These are phyloP conservation scores for Meganola albula DNA, from an alignment of 2,888 invertebrate genomes.

Conservation along the genomic window DNA sequence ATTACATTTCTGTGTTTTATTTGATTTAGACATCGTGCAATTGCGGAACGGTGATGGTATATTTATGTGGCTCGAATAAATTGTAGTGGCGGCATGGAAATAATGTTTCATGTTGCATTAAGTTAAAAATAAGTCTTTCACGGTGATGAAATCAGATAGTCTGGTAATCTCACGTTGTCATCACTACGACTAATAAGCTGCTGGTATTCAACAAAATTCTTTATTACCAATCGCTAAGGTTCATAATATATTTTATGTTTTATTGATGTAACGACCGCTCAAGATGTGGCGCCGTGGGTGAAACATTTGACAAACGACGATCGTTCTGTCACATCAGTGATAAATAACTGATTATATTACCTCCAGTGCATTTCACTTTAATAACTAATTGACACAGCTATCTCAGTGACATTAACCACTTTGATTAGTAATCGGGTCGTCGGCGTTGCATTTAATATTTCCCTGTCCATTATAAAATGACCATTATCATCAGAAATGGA, in stretches of 20 bases:
- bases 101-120: slow-evolving; percentile 36
- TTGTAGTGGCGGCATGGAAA: slow-evolving; percentile 24
- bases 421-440: slow-evolving; percentile 40
- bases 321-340: slow-evolving; percentile 67
- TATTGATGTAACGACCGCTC: slow-evolving; percentile 56
- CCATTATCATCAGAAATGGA: slow-evolving; percentile 48
- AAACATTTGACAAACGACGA: slow-evolving; percentile 72
- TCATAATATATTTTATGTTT: slow-evolving; percentile 36
- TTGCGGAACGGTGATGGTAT: slow-evolving; percentile 27
- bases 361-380: slow-evolving; percentile 67
- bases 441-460: slow-evolving; percentile 46
- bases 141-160: slow-evolving; percentile 68
- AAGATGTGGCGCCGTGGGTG: slow-evolving; percentile 65
- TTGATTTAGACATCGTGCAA: slow-evolving; percentile 26
- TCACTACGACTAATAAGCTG: slow-evolving; percentile 53
- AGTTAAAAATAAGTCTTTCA: slow-evolving; percentile 54
- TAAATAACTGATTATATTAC: slow-evolving; percentile 77
- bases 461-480: slow-evolving; percentile 42
- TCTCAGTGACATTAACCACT: slow-evolving; percentile 50
- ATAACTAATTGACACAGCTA: slow-evolving; percentile 71
- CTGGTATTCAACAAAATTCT: slow-evolving; percentile 37
- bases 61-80: slow-evolving; percentile 28
- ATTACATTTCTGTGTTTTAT: slow-evolving; percentile 39
- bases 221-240: slow-evolving; percentile 45
- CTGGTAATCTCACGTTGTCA: slow-evolving; percentile 63